Evolutionary conservation across 2,113 vertebrate genomes (phyloP).

Genomic region (Hyla sarda): DNA sequence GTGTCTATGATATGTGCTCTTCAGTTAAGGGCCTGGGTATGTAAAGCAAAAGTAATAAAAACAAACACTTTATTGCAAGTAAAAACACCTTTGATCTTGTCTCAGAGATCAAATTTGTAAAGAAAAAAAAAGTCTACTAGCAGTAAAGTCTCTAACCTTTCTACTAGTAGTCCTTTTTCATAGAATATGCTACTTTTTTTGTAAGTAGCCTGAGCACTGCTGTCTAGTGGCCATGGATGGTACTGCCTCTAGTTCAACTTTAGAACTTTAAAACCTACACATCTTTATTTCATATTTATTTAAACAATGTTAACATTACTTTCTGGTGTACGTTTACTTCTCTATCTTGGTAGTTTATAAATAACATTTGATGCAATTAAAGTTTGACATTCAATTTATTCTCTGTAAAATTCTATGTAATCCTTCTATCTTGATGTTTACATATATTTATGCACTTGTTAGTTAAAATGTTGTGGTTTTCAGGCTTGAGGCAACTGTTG

Average conservation of each 20-base stretch:
- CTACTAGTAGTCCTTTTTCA: too few species aligned
- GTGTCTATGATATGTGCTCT: too few species aligned
- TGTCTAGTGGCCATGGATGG: background rate
- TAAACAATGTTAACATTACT: background rate
- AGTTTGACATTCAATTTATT: background rate
- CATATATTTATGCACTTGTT: constrained; percentile 1
- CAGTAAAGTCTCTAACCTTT: background rate
- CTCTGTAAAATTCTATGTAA: background rate
- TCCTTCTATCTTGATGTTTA: background rate
- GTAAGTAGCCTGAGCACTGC: background rate
- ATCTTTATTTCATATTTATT: background rate
- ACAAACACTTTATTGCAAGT: background rate
- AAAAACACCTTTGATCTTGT: too few species aligned
- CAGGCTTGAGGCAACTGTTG: constrained; percentile 17
- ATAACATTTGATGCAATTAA: background rate
- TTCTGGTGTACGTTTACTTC: background rate
- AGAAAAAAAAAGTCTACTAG: background rate
- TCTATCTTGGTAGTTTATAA: background rate
- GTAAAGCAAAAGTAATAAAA: too few species aligned
- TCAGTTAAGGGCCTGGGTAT: too few species aligned
- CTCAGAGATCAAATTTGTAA: too few species aligned
- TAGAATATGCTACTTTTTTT: background rate
- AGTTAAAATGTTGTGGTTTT: constrained; percentile 8
- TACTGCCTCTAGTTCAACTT: background rate
- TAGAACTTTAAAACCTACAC: background rate